Base-by-base conservation (phyloP, 1,140 invertebrate genomes). In the Acyrthosiphon pisum region DNA sequence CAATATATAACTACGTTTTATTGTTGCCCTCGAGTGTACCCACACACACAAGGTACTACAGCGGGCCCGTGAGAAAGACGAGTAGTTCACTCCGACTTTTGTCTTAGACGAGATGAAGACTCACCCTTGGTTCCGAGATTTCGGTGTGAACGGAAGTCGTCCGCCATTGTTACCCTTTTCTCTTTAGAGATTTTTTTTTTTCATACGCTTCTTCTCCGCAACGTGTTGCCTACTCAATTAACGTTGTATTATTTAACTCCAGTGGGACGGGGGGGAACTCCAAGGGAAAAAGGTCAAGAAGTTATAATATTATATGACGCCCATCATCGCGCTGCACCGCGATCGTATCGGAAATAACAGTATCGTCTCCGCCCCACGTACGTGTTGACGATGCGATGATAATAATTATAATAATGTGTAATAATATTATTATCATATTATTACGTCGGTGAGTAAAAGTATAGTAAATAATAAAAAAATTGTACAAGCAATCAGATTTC, bases 101-200 rank as follows among this genome's bases (percentile, higher is more conserved):
- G 91, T 92, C 91, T 92, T 84, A 84, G 76, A 83, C 91, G 48
- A 84, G 91, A 92, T 84, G 76, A 92, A 92, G 90, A 83, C 37
- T 50, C 68, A 83, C 90, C 68, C 90, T 83, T 76, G 56, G 90
- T 76, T 68, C 90, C 56, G 90, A 91, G 90, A 91, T 88, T 90
- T 92, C 76, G 91, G 91, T 92, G 91, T 92, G 91, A 92, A 92
- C 91, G 91, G 91, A 92, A 92, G 91, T 92, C 91, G 76, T 84
- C 91, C 60, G 90, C 90, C 56, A 81, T 91, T 91, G 90, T 91
- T 92, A 92, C 91, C 90, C 91, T 83, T 88, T 88, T 50, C 46
- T 53, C n/a, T 50, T 50, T 88, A 8, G 87, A 76, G 60, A n/a
- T 46, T 86, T 44, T 86, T 91, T 90, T 60, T n/a, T 46, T 90